Evolutionary conservation across 2,797 vertebrate species (phyloP).

Genomic region (Myripristis murdjan): DNA sequence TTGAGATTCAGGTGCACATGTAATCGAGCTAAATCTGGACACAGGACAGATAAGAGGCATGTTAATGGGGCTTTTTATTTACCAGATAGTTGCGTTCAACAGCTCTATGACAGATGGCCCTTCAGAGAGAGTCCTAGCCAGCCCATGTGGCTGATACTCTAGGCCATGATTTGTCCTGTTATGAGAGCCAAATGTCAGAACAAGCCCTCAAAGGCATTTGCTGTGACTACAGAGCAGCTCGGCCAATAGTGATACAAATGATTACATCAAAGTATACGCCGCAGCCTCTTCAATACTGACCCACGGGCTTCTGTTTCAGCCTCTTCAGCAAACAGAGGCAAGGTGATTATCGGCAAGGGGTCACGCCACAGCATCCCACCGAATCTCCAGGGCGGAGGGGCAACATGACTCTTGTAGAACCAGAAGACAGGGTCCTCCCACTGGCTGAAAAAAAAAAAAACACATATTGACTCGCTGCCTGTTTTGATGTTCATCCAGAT

Average conservation of each 20-base stretch:
- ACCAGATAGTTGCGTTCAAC: slow-evolving; percentile 7
- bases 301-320: slow-evolving; percentile 24
- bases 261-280: slow-evolving; percentile 44
- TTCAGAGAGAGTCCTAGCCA: slow-evolving; percentile 15
- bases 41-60: background rate
- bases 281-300: slow-evolving; percentile 32
- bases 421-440: slow-evolving; percentile 21
- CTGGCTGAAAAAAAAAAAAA: slow-evolving; percentile 6
- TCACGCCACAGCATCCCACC: slow-evolving; percentile 30
- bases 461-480: slow-evolving; percentile 48
- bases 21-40: slow-evolving; percentile 4
- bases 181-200: slow-evolving; percentile 63
- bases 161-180: slow-evolving; percentile 50
- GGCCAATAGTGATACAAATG: slow-evolving; percentile 36
- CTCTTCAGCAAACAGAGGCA: slow-evolving; percentile 29
- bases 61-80: background rate
- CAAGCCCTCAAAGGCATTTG: slow-evolving; percentile 32
- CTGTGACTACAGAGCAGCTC: slow-evolving; percentile 11
- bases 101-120: slow-evolving; percentile 52
- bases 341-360: slow-evolving; percentile 42
- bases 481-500: slow-evolving; percentile 51
- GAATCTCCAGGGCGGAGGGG: slow-evolving; percentile 28
- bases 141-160: slow-evolving; percentile 39
- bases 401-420: slow-evolving; percentile 34
- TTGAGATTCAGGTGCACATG: background rate